Evolutionary conservation across 2,888 invertebrate genomes (phyloP).

Genomic region (Lordiphosa andalusiaca): DNA sequence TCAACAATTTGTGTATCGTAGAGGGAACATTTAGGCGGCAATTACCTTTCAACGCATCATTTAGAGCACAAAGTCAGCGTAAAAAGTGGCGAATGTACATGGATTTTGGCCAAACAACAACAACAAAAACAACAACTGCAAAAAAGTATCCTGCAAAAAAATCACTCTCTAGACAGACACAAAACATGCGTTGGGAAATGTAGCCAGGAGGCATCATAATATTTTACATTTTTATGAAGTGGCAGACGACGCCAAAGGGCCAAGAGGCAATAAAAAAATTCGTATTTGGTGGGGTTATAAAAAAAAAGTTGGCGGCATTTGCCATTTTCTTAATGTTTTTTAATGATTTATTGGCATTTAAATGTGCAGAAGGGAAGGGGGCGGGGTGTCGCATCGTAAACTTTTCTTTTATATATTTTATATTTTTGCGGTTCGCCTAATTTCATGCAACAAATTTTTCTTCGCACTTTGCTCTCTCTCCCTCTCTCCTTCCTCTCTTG

Average conservation of each 20-base stretch:
- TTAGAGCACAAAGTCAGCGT: slow-evolving; percentile 28
- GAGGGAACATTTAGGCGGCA: slow-evolving; percentile 27
- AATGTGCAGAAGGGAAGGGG: slow-evolving; percentile 41
- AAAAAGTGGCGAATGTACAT: slow-evolving; percentile 19
- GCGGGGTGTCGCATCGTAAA: slow-evolving; percentile 57
- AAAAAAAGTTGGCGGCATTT: slow-evolving; percentile 45
- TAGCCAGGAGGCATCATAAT: slow-evolving; percentile 66
- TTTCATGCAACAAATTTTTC: slow-evolving; percentile 68
- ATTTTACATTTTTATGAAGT: slow-evolving; percentile 75
- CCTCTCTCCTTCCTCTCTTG: not conserved
- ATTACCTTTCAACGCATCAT: slow-evolving; percentile 35
- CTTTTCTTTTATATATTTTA: slow-evolving; percentile 35
- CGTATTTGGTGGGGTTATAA: slow-evolving; percentile 69
- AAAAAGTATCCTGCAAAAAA: not conserved
- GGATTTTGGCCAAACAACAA: slow-evolving; percentile 3
- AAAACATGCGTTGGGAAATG: slow-evolving; percentile 24
- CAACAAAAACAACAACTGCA: no score
- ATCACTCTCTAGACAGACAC: slow-evolving; percentile 3
- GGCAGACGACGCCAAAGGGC: slow-evolving; percentile 52
- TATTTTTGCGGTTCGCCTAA: slow-evolving; percentile 48
- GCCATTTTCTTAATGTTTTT: slow-evolving; percentile 46
- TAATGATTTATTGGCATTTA: slow-evolving; percentile 73
- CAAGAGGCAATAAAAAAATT: slow-evolving; percentile 68
- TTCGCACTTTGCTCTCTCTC: slow-evolving; percentile 33
- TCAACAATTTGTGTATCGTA: slow-evolving; percentile 6